Base-by-base conservation (phyloP, 2,113 vertebrate genomes). In the Ceyx melanurus region DNA sequence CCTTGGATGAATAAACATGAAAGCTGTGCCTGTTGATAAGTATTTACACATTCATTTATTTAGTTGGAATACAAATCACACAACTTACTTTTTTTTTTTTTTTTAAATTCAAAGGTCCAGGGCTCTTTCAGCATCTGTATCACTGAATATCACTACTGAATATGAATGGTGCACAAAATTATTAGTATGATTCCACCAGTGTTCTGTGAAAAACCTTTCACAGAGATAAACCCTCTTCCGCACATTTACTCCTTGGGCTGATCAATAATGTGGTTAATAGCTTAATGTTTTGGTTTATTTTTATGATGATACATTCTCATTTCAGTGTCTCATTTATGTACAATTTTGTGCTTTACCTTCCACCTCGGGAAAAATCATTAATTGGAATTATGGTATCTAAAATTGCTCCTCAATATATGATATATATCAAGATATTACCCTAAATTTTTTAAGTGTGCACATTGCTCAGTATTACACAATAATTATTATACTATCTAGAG, bases 1-100 rank as follows among this genome's bases (percentile, higher is more conserved):
- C 60, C 67, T 86, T 21, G 29, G 79, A 93, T 95, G 96, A 96
- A 97, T 96, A 97, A 95, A 94, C 93, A 96, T 91, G 93, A 94
- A 96, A 95, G 89, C 90, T 93, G 86, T 43, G 75, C 90, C 76
- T 90, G 70, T 87, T 81, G 82, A 89, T 89, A 91, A 96, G 28
- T 94, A 93, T 78, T 96, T 84, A 88, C 10, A 67, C 40, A 61
- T 86, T 96, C 61, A 89, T 93, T 89, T 82, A 89, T 95, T 88
- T 70, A 92, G 90, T 15, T 77, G 60, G 66, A 94, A 94, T 79
- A 92, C 71, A 96, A 91, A 89, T 79, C 56, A 74, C 20, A 74
- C 46, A 90, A 89, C 56, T 64, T 33, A n/a, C 43, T 26, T 6
- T 26, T 26, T 26, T 51, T 25, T 25, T 33, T 43, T 48, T 54